Conservation (phyloP, 2,113 vertebrate species). For the Otus sunia region DNA sequence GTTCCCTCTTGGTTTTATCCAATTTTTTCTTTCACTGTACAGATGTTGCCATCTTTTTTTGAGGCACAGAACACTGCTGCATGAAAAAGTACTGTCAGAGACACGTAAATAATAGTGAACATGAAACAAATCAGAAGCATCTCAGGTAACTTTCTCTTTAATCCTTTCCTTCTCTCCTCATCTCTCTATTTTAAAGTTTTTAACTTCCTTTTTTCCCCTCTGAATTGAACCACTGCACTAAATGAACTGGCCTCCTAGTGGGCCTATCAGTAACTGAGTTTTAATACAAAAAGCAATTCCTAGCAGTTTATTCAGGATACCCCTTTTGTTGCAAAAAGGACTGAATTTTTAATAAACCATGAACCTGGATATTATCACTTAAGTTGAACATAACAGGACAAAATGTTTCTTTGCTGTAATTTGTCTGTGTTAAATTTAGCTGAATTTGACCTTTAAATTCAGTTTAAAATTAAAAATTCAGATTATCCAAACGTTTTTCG, state of each 20-base stretch:
- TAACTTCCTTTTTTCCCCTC: not conserved
- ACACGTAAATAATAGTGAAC: not conserved
- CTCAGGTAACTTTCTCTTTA: not conserved
- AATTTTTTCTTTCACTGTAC: not conserved
- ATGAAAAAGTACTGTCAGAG: not conserved
- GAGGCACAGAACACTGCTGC: not conserved
- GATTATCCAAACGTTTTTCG: not conserved
- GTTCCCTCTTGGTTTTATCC: not conserved
- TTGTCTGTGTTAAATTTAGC: not conserved
- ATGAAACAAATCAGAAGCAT: not conserved
- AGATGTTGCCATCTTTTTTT: not conserved
- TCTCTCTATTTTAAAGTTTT: not conserved
- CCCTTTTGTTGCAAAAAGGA: not conserved
- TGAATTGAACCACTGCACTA: not conserved
- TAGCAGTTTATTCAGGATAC: not conserved
- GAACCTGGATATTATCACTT: not conserved
- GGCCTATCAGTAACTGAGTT: not conserved
- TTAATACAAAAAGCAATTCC: not conserved
- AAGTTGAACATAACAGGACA: not conserved
- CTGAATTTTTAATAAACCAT: not conserved
- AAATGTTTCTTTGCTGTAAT: not conserved
- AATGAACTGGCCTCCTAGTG: not conserved
- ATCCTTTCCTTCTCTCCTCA: not conserved
- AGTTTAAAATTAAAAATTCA: not conserved
- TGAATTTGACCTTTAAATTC: not conserved